Percentiles rank a stretch among this genome's conserved stretches.
Evolutionary conservation across 2,797 vertebrate species (phyloP).

Genomic region (Sebastes umbrosus): DNA sequence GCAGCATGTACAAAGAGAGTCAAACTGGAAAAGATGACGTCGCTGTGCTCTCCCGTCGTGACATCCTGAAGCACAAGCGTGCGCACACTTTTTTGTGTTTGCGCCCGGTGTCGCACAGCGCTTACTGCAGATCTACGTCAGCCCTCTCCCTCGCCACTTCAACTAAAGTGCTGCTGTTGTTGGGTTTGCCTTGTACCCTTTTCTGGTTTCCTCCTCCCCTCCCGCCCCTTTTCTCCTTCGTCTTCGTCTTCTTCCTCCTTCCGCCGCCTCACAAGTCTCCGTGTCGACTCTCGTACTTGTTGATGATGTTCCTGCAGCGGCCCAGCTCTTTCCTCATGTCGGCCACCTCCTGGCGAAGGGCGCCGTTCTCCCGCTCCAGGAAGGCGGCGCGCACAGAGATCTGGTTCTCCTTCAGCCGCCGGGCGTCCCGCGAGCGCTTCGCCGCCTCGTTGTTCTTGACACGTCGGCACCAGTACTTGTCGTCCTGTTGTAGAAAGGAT

Average conservation of each 20-base stretch:
- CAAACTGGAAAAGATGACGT: slow-evolving; percentile 13
- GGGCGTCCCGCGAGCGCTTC: slow-evolving; percentile 90
- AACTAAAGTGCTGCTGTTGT: slow-evolving; percentile 76
- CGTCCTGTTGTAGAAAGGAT: slow-evolving; percentile 79
- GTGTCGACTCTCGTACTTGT: slow-evolving; percentile 90
- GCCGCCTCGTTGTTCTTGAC: slow-evolving; percentile 93
- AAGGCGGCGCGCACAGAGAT: slow-evolving; percentile 93
- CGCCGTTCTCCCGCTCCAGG: slow-evolving; percentile 91
- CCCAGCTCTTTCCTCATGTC: slow-evolving; percentile 91
- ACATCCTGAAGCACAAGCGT: slow-evolving; percentile 25
- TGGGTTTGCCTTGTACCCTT: slow-evolving; percentile 64
- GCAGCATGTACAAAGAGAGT: slow-evolving; percentile 41
- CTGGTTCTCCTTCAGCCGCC: slow-evolving; percentile 96
- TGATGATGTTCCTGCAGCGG: slow-evolving; percentile 89
- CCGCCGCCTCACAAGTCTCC: slow-evolving; percentile 84
- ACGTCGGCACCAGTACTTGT: slow-evolving; percentile 92
- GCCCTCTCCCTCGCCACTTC: slow-evolving; percentile 47
- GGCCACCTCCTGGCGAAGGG: slow-evolving; percentile 90
- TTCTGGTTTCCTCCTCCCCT: slow-evolving; percentile 17
- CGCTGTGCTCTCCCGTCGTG: slow-evolving; percentile 30
- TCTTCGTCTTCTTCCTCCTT: neutral
- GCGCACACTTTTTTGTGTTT: slow-evolving; percentile 9
- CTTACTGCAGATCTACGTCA: slow-evolving; percentile 66
- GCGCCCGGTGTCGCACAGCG: slow-evolving; percentile 53
- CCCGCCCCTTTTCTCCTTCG: neutral